phyloP scores from a whole-genome alignment of 2,888 invertebrate species.

The Pterostichus madidus region DNA sequence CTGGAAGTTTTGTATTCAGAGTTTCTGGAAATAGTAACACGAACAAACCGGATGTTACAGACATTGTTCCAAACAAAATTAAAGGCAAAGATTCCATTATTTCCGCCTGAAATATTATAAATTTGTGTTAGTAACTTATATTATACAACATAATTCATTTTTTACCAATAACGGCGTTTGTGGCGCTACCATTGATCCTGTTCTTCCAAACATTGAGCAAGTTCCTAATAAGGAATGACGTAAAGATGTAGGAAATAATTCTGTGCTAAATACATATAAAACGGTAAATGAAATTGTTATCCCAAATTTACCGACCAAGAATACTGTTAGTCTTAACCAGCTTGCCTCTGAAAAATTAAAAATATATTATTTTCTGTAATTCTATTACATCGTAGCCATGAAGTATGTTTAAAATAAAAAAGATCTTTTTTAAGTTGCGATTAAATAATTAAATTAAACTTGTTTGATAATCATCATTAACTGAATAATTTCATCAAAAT shows the following conservation, averaged over 20 bases:
- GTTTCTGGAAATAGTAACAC: constrained; percentile 86
- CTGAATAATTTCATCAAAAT: too few species aligned
- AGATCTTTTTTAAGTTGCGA: too few species aligned
- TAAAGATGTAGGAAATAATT: constrained; percentile 84
- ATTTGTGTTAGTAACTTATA: constrained; percentile 30
- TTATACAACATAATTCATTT: constrained; percentile 14
- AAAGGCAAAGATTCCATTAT: constrained; percentile 80
- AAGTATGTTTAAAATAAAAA: too few species aligned
- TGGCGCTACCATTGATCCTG: constrained; percentile 84
- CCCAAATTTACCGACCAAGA: constrained; percentile 83
- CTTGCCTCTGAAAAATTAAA: constrained; percentile 77
- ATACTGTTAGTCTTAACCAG: constrained; percentile 79
- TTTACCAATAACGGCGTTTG: constrained; percentile 83
- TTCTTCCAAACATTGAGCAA: constrained; percentile 84
- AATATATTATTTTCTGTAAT: constrained; percentile 37
- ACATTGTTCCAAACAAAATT: constrained; percentile 82
- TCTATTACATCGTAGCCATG: not conserved
- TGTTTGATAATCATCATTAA: too few species aligned
- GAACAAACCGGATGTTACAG: constrained; percentile 81
- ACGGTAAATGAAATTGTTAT: constrained; percentile 84
- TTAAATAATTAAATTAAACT: too few species aligned
- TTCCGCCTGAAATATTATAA: constrained; percentile 72
- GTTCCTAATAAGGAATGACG: constrained; percentile 82
- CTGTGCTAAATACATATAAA: constrained; percentile 84
- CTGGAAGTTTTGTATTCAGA: constrained; percentile 82